Evolutionary conservation across 2,888 invertebrate genomes (phyloP).

Genomic region (Caenorhabditis parvicauda): DNA sequence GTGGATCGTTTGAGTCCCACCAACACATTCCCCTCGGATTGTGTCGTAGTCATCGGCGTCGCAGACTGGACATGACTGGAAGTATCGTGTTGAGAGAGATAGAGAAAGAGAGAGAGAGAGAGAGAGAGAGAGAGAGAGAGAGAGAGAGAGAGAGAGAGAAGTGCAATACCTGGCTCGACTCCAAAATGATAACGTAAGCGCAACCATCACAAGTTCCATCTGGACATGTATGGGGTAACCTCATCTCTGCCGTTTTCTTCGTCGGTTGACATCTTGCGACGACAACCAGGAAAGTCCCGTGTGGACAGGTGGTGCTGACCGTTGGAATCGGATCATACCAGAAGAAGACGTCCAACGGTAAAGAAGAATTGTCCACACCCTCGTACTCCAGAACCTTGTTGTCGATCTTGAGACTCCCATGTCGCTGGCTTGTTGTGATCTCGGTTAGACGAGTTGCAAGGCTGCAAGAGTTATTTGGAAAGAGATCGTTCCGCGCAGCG

Average conservation of each 20-base stretch:
- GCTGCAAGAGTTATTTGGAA: too few relatives aligned
- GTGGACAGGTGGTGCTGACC: constrained; percentile 64
- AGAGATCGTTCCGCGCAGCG: neutral
- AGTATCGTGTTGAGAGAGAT: neutral
- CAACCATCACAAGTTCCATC: constrained; percentile 71
- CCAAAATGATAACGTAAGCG: constrained; percentile 64
- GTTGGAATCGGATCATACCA: constrained; percentile 43
- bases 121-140: neutral
- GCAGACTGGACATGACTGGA: constrained; percentile 69
- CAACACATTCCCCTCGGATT: constrained; percentile 68
- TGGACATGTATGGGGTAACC: constrained; percentile 56
- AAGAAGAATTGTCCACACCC: constrained; percentile 24
- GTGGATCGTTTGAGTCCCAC: constrained; percentile 68
- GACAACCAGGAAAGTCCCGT: constrained; percentile 68
- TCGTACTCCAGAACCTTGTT: constrained; percentile 58
- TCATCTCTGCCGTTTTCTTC: constrained; percentile 24
- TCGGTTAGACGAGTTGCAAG: constrained; percentile 41
- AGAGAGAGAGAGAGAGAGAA: too few relatives aligned
- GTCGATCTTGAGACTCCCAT: constrained; percentile 36
- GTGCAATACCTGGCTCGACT: constrained; percentile 43
- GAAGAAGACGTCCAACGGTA: constrained; percentile 56
- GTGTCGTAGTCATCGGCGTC: constrained; percentile 65
- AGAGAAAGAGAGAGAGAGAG: too few relatives aligned
- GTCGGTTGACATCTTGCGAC: constrained; percentile 67
- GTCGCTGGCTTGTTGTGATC: constrained; percentile 36